Evolutionary conservation across 2,113 vertebrate species (phyloP), one percentile per base, ranked within the genome.

Genomic region (Colistium nudipinnis): DNA sequence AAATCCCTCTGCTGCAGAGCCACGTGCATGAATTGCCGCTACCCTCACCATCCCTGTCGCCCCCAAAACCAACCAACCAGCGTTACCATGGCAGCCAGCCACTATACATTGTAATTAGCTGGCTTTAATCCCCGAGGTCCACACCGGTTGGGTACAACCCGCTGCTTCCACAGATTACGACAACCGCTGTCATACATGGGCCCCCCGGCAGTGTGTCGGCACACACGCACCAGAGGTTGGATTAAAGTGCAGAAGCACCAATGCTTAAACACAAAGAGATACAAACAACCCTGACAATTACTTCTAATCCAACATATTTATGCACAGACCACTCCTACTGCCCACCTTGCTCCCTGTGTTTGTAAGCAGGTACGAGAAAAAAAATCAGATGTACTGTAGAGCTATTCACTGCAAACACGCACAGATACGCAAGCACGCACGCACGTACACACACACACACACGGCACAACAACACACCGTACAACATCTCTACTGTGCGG

Each of bases 61-160:
- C 53, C 31, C 47, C 65, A 67, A 85, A 77, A 78, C 64, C 70
- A 84, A 56, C 71, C 75, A 78, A 25, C 57, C 47, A 33, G 27
- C 0, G 88, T 92, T 88, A 62, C 90, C 84, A 89, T 80, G 82
- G 87, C 83, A 86, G 65, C 83, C 76, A 83, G 80, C 27, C 76
- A 73, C 89, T 79, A 83, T 87, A 90, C 71, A 81, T 88, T 81
- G 73, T 87, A 89, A 92, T 92, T 89, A 91, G 81, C 73, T 64
- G 35, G 44, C 54, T 44, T 43, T 65, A 83, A 87, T 87, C 82
- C 70, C 84, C 3, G 1, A 57, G 77, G 82, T 62, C 62, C 0
- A 2, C 47, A 52, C 33, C 53, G 55, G 74, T 71, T 59, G 30
- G 82, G 71, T 76, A 52, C 72, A 80, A 51, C 39, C 48, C 71